Percentiles rank a stretch among this genome's conserved stretches.
These are phyloP conservation scores for Germaria angustata DNA, from an alignment of 2,888 invertebrate species.

Conservation along the genomic window DNA sequence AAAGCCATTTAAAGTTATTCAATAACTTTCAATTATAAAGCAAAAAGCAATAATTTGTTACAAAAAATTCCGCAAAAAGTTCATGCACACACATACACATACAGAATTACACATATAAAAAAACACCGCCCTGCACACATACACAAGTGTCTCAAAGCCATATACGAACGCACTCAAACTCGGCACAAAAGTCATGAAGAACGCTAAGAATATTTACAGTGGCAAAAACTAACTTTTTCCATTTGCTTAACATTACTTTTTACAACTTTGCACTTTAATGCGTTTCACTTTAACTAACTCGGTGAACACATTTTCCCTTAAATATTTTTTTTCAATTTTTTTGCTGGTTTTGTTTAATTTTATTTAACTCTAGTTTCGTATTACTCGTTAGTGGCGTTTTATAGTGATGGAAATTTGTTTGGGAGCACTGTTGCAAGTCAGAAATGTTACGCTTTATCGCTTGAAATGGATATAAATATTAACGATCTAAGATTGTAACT, in stretches of 20 bases:
- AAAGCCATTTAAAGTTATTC: constrained; percentile 57
- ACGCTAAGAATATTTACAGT: constrained; percentile 30
- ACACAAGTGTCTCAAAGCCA: too few species aligned
- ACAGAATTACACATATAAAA: background rate
- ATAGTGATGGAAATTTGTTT: background rate
- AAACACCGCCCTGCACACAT: background rate
- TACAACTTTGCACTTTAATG: constrained; percentile 76
- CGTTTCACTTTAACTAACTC: constrained; percentile 73
- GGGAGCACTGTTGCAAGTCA: background rate
- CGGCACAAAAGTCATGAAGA: background rate
- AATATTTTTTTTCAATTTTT: constrained; percentile 25
- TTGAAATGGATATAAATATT: too few species aligned
- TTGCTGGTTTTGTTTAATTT: constrained; percentile 41
- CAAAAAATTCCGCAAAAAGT: constrained; percentile 28
- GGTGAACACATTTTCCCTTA: constrained; percentile 60
- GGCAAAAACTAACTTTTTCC: constrained; percentile 67
- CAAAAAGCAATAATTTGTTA: constrained; percentile 64
- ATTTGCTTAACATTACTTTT: constrained; percentile 73
- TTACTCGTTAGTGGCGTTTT: constrained; percentile 12
- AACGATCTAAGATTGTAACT: too few species aligned
- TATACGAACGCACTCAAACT: background rate
- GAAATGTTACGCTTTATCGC: too few species aligned
- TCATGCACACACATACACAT: background rate
- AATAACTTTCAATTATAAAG: constrained; percentile 66
- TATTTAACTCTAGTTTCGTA: constrained; percentile 58